Base-by-base conservation (phyloP, 1,140 invertebrate genomes). In the Arctopsyche grandis region DNA sequence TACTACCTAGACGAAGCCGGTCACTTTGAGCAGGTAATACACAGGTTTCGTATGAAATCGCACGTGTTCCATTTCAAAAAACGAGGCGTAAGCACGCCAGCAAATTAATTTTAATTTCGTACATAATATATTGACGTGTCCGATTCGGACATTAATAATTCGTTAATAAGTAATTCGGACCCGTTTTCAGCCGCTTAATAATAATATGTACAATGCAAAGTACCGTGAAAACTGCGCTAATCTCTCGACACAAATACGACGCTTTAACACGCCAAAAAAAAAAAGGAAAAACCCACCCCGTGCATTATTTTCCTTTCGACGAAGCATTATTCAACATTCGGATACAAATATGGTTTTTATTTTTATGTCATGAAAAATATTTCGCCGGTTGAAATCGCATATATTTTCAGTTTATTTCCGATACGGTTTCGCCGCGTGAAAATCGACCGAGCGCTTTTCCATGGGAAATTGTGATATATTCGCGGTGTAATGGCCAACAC, bases 401-500 rank as follows among this genome's bases (percentile, higher is more conserved):
- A 38, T 38, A 71, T 38, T 38, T 46, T 10, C 16, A 21, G 14
- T 71, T 24, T 74, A 56, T 74, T 74, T 19, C 71, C 71, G 71
- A 74, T 74, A 52, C 71, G 71, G 10, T 70, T 70, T 29, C 69
- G 69, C 38, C 12, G 12, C 19, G 19, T 66, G 10, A 29, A 24
- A 24, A 24, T 66, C 60, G 48, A 52, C 48, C 48, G 48, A 12
- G 43, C 38, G 16, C 14, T 26, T 66, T 66, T 71, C 22, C 48
- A 74, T 74, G 58, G 74, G 24, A 76, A 76, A 76, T 76, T 76
- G 74, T 76, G 74, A 76, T 76, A 76, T 76, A 76, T 76, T 76
- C 26, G 10, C n/a, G 5, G 10, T 9, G 46, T 76, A 76, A 76
- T 76, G 74, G 74, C 21, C 74, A 76, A 76, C 74, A 76, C 58